Evolutionary conservation across 2,888 invertebrate genomes (phyloP), one percentile per base, ranked within the genome.

Genomic region (Adelphocoris suturalis): DNA sequence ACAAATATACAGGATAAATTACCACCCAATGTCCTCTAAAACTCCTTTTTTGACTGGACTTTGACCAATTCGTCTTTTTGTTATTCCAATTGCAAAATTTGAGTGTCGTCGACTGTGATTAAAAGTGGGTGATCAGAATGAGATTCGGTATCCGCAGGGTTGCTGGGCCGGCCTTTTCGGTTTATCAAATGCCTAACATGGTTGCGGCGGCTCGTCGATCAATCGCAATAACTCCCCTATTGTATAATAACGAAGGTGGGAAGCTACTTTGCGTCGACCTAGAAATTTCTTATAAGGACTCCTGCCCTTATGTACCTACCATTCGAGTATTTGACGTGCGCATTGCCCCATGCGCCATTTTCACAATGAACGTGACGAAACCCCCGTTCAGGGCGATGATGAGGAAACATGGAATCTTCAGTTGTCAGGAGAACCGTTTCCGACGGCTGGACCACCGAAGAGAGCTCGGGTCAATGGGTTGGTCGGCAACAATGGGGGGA

Each of bases 181-280:
- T 52, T 52, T 52, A 52, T 52, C 52, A 16, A 52, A 3, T 52
- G 16, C 37, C 37, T 7, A 37, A 37, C 7, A 37, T 37, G 37
- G 37, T 37, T 37, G 23, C 4, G 0, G 23, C 5, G 23, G 19
- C 68, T 27, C 23, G 23, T 0, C 68, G 68, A 68, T 68, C 68
- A 3, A 68, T 68, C 68, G 68, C 23, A 68, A 68, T 68, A 68
- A 23, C 68, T 5, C 68, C 68, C 68, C 68, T 68, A 68, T 68
- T 68, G 68, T 68, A 68, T 23, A 68, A 68, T 68, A 68, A 68
- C 23, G 23, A 68, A 23, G 68, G 0, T 23, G 68, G 37, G 68
- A 19, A 7, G 68, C 68, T 68, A 68, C 23, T 68, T 68, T 23
- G 19, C 23, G 61, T 61, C 61, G 61, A 61, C n/a, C 16, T 12